A percentile compares a stretch with the other conserved stretches of the same genome.
Evolutionary conservation across 1,140 invertebrate genomes (phyloP).

Genomic region (Orchestia grillus): DNA sequence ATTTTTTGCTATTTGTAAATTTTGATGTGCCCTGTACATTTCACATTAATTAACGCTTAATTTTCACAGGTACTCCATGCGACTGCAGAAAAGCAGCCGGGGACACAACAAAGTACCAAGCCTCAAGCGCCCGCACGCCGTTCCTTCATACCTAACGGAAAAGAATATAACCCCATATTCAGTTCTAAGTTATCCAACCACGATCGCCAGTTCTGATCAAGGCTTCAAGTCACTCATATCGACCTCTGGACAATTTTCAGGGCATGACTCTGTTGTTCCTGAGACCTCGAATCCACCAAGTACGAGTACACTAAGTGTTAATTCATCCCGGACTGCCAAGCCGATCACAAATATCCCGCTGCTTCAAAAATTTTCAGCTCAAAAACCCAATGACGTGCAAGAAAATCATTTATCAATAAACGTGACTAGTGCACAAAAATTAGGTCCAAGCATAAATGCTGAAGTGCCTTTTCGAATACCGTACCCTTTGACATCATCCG

Average conservation of each 20-base stretch:
- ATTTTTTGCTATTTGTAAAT: background rate
- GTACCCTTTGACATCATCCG: background rate
- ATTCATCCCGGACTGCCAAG: background rate
- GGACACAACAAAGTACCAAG: slow-evolving; percentile 22
- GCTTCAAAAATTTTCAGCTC: background rate
- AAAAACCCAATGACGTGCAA: background rate
- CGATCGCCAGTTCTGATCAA: background rate
- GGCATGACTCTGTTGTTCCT: background rate
- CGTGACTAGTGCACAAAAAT: background rate
- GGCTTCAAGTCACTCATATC: background rate
- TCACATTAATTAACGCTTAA: background rate
- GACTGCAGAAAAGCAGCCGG: background rate
- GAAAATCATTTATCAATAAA: background rate
- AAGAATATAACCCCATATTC: background rate
- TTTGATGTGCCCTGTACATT: background rate
- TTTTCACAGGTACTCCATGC: background rate
- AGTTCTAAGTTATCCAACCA: background rate
- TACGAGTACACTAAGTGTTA: background rate
- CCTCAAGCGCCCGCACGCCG: background rate
- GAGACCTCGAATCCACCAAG: background rate
- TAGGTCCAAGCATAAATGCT: background rate
- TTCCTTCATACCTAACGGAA: background rate
- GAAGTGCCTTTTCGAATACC: background rate
- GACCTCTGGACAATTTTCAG: background rate
- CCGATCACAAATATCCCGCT: background rate